Base-by-base conservation (phyloP, 2,888 invertebrate genomes). In the Octonoba sinensis region DNA sequence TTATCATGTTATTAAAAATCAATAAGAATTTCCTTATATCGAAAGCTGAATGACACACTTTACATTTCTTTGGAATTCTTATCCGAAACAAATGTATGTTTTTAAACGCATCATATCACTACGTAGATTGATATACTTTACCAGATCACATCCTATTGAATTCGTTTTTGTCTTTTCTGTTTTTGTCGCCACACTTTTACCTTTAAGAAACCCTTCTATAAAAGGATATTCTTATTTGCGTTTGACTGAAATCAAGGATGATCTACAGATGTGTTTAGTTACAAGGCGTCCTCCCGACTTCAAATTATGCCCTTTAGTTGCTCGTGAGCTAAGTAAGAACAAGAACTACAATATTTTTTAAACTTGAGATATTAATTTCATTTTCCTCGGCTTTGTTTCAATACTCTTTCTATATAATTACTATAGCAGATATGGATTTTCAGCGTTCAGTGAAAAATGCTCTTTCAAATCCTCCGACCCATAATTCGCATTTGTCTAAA, bases 241-340 rank as follows among this genome's bases (percentile, higher is more conserved):
- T 22, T 46, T 74, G 1, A 59, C 69, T n/a, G 78, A 83, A 78
- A 57, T 83, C 44, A 73, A 73, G 60, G 72, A 78, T 73, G 83
- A 83, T 65, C 65, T 83, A 18, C 71, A 75, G 36, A 83, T 71
- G 51, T 83, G 83, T 59, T 62, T 75, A 49, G 81, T 74, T n/a
- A 74, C 74, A 49, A 82, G 81, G 20, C 60, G 71, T 22, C 70
- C 81, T 22, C 81, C 62, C 22, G 75, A 82, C 54, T 74, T 82
- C 22, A 75, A 82, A 71, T 51, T 75, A 18, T 82, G 81, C 18
- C 81, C 81, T 20, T 59, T 82, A 18, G 51, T 71, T 15, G 65
- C 74, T 8, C 64, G 47, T 15, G 64, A 70, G 16, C 24, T 75
- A 65, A 70, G 81, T 82, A 74, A 36, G 36, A 11, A 36, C 11